Evolutionary conservation across 2,888 invertebrate species (phyloP), one percentile per base, ranked within the genome.

Genomic region (Dusona sp.): DNA sequence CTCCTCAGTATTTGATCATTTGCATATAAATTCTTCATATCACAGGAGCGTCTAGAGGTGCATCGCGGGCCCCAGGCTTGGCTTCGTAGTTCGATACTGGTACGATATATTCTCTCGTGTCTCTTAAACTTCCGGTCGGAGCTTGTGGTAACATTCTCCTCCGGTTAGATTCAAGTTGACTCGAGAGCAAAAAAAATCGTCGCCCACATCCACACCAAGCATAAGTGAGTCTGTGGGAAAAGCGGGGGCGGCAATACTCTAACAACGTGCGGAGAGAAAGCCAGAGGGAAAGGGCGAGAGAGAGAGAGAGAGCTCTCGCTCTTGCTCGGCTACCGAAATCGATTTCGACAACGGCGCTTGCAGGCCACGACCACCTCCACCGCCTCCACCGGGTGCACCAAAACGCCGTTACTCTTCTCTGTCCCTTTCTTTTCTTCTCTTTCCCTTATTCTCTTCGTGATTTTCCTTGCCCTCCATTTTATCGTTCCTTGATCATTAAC

Each of bases 341-440:
- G 89, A 89, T 89, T 89, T 86, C 79, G 85, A 87, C 83, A 87
- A 85, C 82, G 77, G 87, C 82, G 77, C 84, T 87, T 89, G 89
- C 89, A 89, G 88, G 88, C 89, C 87, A 88, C 84, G 81, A 85
- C 83, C 84, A 84, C 88, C 83, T 82, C 83, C 83, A 82, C 88
- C 86, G 85, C 83, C 80, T 78, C 81, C 83, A 85, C 83, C 81
- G 89, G 88, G 85, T 89, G 89, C 88, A 89, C 79, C 89, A 88
- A 83, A 85, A 87, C 83, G 82, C 75, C 81, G 79, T 86, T n/a
- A n/a, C n/a, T 83, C 65, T 73, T 84, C 80, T 83, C 36, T 67
- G 48, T 75, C 77, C 67, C 78, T 61, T 38, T 38, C 36, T 65
- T 51, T 45, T 2, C 81, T 85, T 74, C 82, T 84, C 57, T 75